Percentiles rank a stretch among this genome's conserved stretches.
Evolutionary conservation across 2,113 vertebrate genomes (phyloP).

Genomic region (Prunella himalayana): DNA sequence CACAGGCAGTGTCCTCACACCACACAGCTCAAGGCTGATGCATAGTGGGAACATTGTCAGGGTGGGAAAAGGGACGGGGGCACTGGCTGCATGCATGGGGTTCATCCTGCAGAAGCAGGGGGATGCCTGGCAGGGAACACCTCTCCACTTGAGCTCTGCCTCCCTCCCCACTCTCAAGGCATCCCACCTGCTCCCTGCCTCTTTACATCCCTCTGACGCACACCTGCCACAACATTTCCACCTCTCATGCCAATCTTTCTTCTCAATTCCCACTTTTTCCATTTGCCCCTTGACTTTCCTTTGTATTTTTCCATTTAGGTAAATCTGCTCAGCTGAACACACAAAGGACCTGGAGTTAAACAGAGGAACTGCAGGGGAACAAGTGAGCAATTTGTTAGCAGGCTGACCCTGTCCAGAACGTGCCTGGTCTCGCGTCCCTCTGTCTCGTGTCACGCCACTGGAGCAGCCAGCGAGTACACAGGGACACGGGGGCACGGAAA

Average conservation of each 20-base stretch:
- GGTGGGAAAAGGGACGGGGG: not conserved
- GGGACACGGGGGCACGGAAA: not conserved
- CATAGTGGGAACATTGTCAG: not conserved
- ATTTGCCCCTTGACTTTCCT: not conserved
- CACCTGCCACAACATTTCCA: not conserved
- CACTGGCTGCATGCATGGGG: not conserved
- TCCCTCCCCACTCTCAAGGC: not conserved
- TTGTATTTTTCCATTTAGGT: not conserved
- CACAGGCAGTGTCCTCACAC: fast-evolving
- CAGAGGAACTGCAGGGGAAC: not conserved
- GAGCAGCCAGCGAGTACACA: not conserved
- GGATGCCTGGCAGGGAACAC: not conserved
- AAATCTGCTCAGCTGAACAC: not conserved
- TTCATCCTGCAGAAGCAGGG: not conserved
- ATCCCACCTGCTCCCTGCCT: not conserved
- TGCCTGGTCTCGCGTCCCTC: not conserved
- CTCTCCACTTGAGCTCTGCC: fast-evolving
- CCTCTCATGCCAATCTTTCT: not conserved
- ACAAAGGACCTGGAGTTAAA: not conserved
- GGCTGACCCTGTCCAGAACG: not conserved
- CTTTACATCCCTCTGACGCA: not conserved
- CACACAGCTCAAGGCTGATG: not conserved
- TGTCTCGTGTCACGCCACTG: not conserved
- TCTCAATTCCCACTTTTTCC: not conserved
- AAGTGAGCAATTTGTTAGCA: not conserved